Percentiles rank a stretch among this genome's conserved stretches.
These are phyloP conservation scores for Battus philenor DNA, from an alignment of 1,140 invertebrate genomes.

Conservation along the genomic window DNA sequence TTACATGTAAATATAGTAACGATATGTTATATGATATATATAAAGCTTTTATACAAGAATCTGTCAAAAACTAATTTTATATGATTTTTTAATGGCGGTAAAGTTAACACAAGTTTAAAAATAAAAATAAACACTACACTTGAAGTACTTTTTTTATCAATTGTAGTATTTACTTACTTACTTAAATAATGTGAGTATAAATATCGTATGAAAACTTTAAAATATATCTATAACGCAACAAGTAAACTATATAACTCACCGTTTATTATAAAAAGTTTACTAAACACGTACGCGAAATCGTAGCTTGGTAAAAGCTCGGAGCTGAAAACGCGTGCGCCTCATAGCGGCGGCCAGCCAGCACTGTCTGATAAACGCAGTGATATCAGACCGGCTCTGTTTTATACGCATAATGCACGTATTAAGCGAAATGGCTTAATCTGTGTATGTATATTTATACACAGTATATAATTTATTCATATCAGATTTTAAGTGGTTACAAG, in stretches of 20 bases:
- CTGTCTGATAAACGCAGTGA: constrained; percentile 39
- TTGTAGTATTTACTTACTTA: not conserved
- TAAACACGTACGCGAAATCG: not conserved
- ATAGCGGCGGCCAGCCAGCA: constrained; percentile 16
- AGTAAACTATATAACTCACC: constrained; percentile 6
- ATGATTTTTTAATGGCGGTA: no score
- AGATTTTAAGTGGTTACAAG: no score
- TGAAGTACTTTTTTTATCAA: not conserved
- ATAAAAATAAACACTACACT: not conserved
- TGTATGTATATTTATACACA: no score
- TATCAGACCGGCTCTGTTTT: constrained; percentile 13
- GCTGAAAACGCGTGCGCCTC: not conserved
- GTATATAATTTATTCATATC: no score
- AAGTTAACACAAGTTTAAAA: not conserved
- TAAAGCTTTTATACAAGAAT: not conserved
- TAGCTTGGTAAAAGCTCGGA: not conserved
- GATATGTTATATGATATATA: not conserved
- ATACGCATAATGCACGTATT: not conserved
- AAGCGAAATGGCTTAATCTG: no score
- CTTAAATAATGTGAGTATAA: not conserved
- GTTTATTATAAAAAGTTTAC: constrained; percentile 4
- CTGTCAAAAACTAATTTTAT: not conserved
- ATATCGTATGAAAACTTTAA: no score
- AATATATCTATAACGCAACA: no score
- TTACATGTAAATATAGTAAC: no score